Evolutionary conservation across 2,113 vertebrate species (phyloP).

Genomic region (Ginglymostoma cirratum): DNA sequence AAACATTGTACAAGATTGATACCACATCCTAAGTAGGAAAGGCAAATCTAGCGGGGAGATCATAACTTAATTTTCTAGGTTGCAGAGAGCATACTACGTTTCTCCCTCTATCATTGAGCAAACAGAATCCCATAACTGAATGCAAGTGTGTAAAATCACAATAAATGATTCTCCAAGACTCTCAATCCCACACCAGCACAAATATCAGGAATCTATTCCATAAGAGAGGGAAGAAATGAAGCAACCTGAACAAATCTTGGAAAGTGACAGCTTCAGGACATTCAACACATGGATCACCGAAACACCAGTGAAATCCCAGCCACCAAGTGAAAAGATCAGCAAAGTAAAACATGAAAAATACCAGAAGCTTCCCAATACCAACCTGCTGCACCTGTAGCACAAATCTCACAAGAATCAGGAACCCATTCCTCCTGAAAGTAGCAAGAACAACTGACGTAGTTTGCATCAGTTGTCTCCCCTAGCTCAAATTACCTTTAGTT

Average conservation of each 20-base stretch:
- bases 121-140: too few relatives aligned
- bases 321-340: neutral
- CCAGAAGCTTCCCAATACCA: neutral
- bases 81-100: neutral
- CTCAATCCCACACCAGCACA: neutral
- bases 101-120: neutral
- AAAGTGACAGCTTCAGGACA: neutral
- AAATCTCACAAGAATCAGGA: neutral
- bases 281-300: neutral
- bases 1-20: conserved; percentile 8
- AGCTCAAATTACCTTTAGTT: neutral
- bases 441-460: neutral
- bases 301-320: neutral
- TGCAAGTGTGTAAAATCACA: too few relatives aligned
- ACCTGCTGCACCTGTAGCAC: too few relatives aligned
- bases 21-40: neutral
- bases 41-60: neutral
- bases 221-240: neutral
- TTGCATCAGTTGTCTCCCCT: neutral
- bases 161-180: too few relatives aligned
- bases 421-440: neutral
- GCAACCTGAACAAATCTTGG: neutral
- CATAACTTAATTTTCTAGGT: neutral
- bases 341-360: neutral
- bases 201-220: neutral